These are phyloP conservation scores for Poeciliopsis retropinna DNA, from an alignment of 2,113 vertebrate species.

Conservation along the genomic window DNA sequence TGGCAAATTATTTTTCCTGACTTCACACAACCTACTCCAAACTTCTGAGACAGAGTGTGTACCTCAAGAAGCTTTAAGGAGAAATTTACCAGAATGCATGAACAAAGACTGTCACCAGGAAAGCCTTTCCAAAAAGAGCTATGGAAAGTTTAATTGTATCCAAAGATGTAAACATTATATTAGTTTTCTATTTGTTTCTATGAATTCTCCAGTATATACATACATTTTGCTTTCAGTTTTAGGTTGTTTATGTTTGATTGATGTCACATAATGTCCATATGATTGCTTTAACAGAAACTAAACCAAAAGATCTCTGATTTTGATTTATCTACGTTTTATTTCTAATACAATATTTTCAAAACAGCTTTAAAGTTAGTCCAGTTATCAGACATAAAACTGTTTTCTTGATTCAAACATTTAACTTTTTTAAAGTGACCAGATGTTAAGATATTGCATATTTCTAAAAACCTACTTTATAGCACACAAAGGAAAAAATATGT, in stretches of 20 bases:
- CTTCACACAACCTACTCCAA: neutral
- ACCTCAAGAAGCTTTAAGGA: conserved; percentile 23
- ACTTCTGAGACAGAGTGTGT: conserved; percentile 38
- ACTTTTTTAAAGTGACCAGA: conserved; percentile 71
- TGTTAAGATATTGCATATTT: conserved; percentile 79
- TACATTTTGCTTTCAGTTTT: conserved; percentile 35
- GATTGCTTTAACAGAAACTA: conserved; percentile 73
- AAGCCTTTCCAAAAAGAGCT: conserved; percentile 68
- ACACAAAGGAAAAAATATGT: conserved; percentile 41
- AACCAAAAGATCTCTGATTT: conserved; percentile 45
- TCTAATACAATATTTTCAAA: conserved; percentile 10
- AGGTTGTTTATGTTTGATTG: conserved; percentile 57
- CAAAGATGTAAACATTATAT: conserved; percentile 78
- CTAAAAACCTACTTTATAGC: conserved; percentile 72
- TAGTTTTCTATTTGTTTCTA: conserved; percentile 70
- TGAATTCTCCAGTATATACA: conserved; percentile 36
- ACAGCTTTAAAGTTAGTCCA: conserved; percentile 30
- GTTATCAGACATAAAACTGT: conserved; percentile 42
- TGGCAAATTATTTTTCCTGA: neutral
- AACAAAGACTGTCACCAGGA: conserved; percentile 42
- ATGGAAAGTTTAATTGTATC: conserved; percentile 76
- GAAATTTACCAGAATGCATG: conserved; percentile 36
- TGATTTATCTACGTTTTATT: conserved; percentile 32
- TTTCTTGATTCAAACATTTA: conserved; percentile 58
- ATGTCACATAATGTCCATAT: conserved; percentile 38